Evolutionary conservation across 2,113 vertebrate genomes (phyloP).

Genomic region (Macroglossus sobrinus): DNA sequence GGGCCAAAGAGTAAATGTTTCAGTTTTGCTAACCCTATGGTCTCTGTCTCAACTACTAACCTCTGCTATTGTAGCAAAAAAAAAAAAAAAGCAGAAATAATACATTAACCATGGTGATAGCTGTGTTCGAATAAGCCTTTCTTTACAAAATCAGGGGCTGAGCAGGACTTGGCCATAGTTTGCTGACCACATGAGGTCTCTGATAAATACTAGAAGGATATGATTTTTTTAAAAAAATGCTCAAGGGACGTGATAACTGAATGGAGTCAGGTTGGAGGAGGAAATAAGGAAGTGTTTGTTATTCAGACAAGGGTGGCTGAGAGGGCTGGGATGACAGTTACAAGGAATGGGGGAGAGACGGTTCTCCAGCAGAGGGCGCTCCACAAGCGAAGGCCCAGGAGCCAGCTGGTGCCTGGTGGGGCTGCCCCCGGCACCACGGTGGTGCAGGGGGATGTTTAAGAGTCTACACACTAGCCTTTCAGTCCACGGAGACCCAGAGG

Average conservation of each 20-base stretch:
- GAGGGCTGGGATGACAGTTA: neutral
- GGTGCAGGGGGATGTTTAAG: neutral
- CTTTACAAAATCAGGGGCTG: neutral
- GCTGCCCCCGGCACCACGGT: fast-evolving
- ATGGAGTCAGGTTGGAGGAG: neutral
- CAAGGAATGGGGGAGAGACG: neutral
- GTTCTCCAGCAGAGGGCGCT: neutral
- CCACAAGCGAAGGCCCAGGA: fast-evolving
- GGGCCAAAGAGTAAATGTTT: neutral
- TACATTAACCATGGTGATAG: neutral
- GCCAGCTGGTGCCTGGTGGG: fast-evolving
- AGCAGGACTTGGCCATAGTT: neutral
- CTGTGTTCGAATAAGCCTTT: neutral
- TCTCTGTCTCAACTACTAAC: neutral
- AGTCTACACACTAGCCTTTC: neutral
- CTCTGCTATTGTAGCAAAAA: neutral
- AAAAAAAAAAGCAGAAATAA: neutral
- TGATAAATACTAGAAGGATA: neutral
- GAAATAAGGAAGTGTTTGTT: neutral
- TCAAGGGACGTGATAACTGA: neutral
- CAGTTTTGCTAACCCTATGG: neutral
- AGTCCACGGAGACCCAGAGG: neutral
- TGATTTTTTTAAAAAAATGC: neutral
- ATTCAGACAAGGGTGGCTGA: too few species aligned
- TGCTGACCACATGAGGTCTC: neutral